Conservation (phyloP, 2,113 vertebrate genomes). For the Mesocricetus auratus region DNA sequence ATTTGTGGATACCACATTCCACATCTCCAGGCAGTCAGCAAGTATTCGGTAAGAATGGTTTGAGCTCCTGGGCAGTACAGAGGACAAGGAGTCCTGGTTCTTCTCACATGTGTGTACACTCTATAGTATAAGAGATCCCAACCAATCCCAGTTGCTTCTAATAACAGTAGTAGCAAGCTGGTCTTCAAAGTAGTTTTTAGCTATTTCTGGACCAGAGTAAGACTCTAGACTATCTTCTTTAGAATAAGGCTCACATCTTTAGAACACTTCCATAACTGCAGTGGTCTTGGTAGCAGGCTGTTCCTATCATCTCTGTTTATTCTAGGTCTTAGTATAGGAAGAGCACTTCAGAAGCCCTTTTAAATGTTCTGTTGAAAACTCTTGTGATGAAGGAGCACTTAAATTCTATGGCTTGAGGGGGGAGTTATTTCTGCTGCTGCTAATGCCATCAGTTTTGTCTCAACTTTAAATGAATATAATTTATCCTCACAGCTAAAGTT, state of each 20-base stretch:
- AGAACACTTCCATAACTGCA: background rate
- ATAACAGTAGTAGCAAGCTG: background rate
- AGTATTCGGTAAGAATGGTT: background rate
- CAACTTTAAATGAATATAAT: slow-evolving; percentile 2
- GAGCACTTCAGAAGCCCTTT: background rate
- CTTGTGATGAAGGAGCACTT: background rate
- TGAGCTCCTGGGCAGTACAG: background rate
- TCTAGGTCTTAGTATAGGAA: background rate
- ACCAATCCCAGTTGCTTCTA: background rate
- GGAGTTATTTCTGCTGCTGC: background rate
- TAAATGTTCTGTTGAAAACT: slow-evolving; percentile 41
- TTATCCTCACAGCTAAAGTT: slow-evolving; percentile 21
- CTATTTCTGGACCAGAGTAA: background rate
- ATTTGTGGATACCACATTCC: background rate
- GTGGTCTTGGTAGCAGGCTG: background rate
- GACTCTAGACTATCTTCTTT: background rate
- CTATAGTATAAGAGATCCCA: background rate
- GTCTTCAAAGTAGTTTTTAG: background rate
- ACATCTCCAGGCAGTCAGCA: background rate
- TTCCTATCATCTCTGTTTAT: background rate
- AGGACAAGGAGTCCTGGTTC: background rate
- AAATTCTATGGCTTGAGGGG: background rate
- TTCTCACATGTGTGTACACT: background rate
- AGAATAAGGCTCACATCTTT: background rate
- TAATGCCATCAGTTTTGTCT: background rate